Conservation (phyloP, 2,888 invertebrate genomes). For the Trypoxylon attenuatum region DNA sequence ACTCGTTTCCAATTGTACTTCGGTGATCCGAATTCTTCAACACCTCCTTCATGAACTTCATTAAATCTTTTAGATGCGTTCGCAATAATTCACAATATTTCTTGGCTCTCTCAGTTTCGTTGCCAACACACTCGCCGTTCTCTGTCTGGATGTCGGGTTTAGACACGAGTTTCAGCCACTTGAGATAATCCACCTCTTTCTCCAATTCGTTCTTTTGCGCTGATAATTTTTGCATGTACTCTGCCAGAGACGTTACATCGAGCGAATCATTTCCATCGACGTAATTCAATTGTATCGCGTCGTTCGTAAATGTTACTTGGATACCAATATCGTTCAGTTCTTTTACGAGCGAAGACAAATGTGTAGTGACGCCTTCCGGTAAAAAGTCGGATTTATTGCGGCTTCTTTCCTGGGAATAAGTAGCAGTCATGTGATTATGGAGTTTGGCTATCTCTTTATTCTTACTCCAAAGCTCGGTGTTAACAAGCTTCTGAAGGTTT, state of each 20-base stretch:
- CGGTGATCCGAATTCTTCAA: slow-evolving; percentile 56
- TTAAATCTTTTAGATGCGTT: slow-evolving; percentile 65
- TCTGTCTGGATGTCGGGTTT: slow-evolving; percentile 60
- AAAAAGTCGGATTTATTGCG: slow-evolving; percentile 55
- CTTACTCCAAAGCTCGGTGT: slow-evolving; percentile 76
- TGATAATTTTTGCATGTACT: slow-evolving; percentile 65
- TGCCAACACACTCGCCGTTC: slow-evolving; percentile 49
- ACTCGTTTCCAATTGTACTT: slow-evolving; percentile 52
- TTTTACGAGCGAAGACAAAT: slow-evolving; percentile 57
- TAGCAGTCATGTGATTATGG: slow-evolving; percentile 68
- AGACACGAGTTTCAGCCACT: slow-evolving; percentile 69
- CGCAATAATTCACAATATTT: slow-evolving; percentile 67
- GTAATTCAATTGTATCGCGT: slow-evolving; percentile 65
- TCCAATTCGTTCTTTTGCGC: slow-evolving; percentile 69
- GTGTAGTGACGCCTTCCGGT: slow-evolving; percentile 51
- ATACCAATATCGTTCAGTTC: slow-evolving; percentile 68
- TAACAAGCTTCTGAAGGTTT: slow-evolving; percentile 74
- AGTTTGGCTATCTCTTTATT: slow-evolving; percentile 77
- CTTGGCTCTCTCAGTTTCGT: slow-evolving; percentile 54
- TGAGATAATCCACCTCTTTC: slow-evolving; percentile 70
- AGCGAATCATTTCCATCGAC: slow-evolving; percentile 59
- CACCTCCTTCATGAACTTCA: slow-evolving; percentile 70
- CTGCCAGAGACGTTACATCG: slow-evolving; percentile 62
- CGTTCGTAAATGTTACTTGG: slow-evolving; percentile 62
- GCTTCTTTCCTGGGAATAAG: slow-evolving; percentile 61